These are phyloP conservation scores for Mnemiopsis leidyi DNA, from an alignment of 37 sponge, comb jelly and placozoan genomes.

Conservation along the genomic window DNA sequence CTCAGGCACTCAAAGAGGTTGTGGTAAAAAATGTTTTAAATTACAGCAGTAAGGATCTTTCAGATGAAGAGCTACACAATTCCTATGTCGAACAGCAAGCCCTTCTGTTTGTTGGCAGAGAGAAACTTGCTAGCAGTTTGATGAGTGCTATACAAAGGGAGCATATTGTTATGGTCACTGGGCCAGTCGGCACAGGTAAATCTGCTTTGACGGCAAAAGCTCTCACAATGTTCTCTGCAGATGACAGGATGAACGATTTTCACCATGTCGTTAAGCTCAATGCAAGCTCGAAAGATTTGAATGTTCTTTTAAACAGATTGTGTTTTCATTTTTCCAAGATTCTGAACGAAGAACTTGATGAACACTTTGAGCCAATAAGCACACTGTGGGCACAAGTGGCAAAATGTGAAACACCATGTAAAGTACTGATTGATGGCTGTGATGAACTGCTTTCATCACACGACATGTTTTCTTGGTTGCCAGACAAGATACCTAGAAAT, in stretches of 20 bases:
- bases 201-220: conserved; percentile 34
- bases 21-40: neutral
- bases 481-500: conserved; percentile 30
- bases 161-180: neutral
- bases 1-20: neutral
- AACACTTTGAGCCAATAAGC: conserved; percentile 16
- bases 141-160: neutral
- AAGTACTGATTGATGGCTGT: conserved; percentile 48
- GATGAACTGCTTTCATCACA: conserved; percentile 20
- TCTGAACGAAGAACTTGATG: conserved; percentile 42
- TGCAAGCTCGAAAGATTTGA: conserved; percentile 14
- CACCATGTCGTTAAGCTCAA: conserved; percentile 24
- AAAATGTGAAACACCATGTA: conserved; percentile 46
- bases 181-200: conserved; percentile 57
- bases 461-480: conserved; percentile 57
- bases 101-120: conserved; percentile 37
- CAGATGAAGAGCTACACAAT: conserved; percentile 3
- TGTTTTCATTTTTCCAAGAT: conserved; percentile 55
- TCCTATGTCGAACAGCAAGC: neutral
- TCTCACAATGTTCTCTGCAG: neutral
- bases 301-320: neutral
- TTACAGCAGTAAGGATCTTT: neutral
- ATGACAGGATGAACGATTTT: conserved; percentile 25
- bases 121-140: neutral
- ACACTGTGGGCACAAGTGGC: conserved; percentile 50